Base-by-base conservation (phyloP, 1,140 invertebrate genomes). In the Caenorhabditis remanei region DNA sequence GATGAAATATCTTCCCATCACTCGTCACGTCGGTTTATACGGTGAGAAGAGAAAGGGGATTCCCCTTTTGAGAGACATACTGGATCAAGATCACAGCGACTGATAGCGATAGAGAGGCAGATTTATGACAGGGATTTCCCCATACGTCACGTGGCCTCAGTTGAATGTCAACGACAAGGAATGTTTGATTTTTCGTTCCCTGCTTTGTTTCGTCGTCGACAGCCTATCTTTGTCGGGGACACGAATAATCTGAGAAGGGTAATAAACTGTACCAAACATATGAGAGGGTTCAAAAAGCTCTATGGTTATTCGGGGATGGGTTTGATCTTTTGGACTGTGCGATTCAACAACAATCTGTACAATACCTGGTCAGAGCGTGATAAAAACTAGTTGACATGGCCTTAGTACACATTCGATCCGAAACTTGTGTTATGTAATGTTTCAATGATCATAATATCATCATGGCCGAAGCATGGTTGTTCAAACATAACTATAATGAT, bases 141-240 rank as follows among this genome's bases (percentile, higher is more conserved):
- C 71, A 79, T 79, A 79, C 71, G 71, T 79, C 71, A 79, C 71
- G 71, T 79, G 71, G 71, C 21, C 19, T 79, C 46, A 24, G 19
- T 32, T 19, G 46, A 50, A 79, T 79, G 71, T 79, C 71, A 79
- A 79, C 71, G 71, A 79, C 71, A 79, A 16, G n/a, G n/a, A 48
- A 11, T 46, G 71, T 79, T 79, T 79, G 71, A 79, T 79, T 79
- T 67, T 79, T 48, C n/a, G 46, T 79, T 79, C 71, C 21, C 14
- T 79, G 46, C 71, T 50, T 11, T 24, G 46, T 79, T 79, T 79
- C 71, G 71, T 50, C 71, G 71, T 53, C 71, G 53, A 53, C 11
- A 0, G 43, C 3, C 8, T 32, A 46, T 79, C n/a, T 11, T 13
- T 79, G 71, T 79, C 71, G 43, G 13, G 8, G 71, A 79, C 16